Percentiles rank a stretch among this genome's conserved stretches.
phyloP scores from a whole-genome alignment of 2,797 vertebrate species.

The Carduelis carduelis region DNA sequence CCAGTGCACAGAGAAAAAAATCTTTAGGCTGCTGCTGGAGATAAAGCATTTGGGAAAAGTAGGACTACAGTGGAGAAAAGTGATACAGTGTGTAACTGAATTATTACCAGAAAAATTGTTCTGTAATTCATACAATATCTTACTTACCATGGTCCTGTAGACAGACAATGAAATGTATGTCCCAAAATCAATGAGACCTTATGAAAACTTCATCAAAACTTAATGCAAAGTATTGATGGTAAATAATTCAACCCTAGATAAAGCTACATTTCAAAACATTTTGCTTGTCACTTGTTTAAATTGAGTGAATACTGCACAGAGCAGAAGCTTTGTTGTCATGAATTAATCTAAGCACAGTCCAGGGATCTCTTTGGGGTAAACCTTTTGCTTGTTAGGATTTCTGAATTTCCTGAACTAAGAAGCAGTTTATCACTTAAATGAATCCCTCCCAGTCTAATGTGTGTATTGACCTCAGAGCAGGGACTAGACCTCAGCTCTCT shows the following conservation, averaged over 20 bases:
- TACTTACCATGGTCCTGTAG: neutral
- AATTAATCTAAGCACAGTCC: neutral
- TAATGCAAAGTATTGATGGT: neutral
- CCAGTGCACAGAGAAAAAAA: neutral
- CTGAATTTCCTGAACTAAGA: neutral
- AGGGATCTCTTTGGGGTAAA: neutral
- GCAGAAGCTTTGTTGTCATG: neutral
- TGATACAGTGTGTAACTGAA: neutral
- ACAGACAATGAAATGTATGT: neutral
- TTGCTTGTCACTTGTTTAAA: neutral
- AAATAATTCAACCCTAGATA: slow-evolving; percentile 5
- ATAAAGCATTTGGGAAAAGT: neutral
- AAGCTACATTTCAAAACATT: slow-evolving; percentile 8
- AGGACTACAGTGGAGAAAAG: neutral
- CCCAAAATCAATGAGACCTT: neutral
- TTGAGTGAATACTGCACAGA: neutral
- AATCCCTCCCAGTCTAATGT: neutral
- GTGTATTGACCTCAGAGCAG: neutral
- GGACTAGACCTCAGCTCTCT: neutral
- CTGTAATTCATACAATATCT: neutral
- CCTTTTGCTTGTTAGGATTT: neutral
- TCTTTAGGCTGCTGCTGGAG: neutral
- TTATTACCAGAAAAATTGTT: neutral
- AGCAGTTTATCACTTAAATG: neutral
- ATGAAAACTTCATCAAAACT: slow-evolving; percentile 29